These are phyloP conservation scores for Andrena chrysosceles DNA, from an alignment of 2,888 invertebrate genomes.

Conservation along the genomic window DNA sequence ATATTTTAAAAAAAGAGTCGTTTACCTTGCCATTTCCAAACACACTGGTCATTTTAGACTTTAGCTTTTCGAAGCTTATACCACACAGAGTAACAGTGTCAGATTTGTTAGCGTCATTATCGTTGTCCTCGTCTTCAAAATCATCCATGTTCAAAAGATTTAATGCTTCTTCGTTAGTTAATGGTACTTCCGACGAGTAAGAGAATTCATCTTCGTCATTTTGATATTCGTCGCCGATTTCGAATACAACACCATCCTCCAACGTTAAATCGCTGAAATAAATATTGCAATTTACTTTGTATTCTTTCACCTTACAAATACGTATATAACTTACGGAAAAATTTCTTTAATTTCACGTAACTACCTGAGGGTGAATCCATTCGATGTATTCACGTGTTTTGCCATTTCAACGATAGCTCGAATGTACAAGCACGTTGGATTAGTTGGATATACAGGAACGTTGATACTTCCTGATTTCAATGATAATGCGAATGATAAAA, in stretches of 20 bases:
- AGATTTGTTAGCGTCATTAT: too few species aligned
- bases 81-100: too few species aligned
- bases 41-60: too few species aligned
- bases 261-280: slow-evolving; percentile 71
- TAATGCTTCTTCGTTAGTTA: slow-evolving; percentile 78
- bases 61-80: too few species aligned
- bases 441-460: too few species aligned
- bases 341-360: slow-evolving; percentile 31
- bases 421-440: background rate
- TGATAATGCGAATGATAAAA: too few species aligned
- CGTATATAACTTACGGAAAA: too few species aligned
- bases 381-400: slow-evolving; percentile 24
- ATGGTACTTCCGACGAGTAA: slow-evolving; percentile 61
- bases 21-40: too few species aligned
- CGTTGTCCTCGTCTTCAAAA: slow-evolving; percentile 33
- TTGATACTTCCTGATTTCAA: too few species aligned
- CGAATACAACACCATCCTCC: slow-evolving; percentile 70
- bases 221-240: slow-evolving; percentile 64
- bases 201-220: slow-evolving; percentile 65
- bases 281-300: background rate
- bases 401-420: slow-evolving; percentile 50
- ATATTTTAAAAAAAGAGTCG: background rate
- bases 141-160: slow-evolving; percentile 77
- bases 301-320: background rate
- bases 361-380: slow-evolving; percentile 70